phyloP scores from a whole-genome alignment of 1,140 invertebrate species.

The Brachionus plicatilis region DNA sequence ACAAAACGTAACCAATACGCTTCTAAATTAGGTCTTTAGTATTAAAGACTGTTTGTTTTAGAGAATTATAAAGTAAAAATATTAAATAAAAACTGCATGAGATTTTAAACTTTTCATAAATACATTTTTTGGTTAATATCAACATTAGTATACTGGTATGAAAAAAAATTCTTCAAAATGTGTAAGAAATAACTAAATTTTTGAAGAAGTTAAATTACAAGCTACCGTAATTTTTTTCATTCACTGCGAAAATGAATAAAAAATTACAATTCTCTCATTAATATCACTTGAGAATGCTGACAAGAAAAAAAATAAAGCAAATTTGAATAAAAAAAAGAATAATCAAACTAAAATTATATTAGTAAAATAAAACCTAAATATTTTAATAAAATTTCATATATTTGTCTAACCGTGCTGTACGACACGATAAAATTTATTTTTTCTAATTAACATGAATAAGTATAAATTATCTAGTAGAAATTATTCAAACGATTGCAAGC shows the following conservation, averaged over 20 bases:
- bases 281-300: not conserved
- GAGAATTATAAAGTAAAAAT: not conserved
- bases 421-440: conserved; percentile 21
- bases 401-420: not conserved
- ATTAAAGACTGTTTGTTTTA: not conserved
- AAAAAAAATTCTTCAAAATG: not conserved
- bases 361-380: not conserved
- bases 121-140: not conserved
- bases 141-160: not conserved
- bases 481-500: not conserved
- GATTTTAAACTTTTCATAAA: conserved; percentile 16
- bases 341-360: not conserved
- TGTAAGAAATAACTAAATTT: not conserved
- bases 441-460: not conserved
- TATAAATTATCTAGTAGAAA: not conserved
- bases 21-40: not conserved
- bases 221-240: not conserved
- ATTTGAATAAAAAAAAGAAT: not conserved
- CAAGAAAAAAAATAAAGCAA: not conserved
- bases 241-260: not conserved
- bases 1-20: not conserved
- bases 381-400: not conserved
- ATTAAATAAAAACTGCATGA: conserved; percentile 15
- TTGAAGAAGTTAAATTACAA: not conserved
- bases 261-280: not conserved